phyloP scores from a whole-genome alignment of 2,888 invertebrate species.

The Lasioglossum zephyrum region DNA sequence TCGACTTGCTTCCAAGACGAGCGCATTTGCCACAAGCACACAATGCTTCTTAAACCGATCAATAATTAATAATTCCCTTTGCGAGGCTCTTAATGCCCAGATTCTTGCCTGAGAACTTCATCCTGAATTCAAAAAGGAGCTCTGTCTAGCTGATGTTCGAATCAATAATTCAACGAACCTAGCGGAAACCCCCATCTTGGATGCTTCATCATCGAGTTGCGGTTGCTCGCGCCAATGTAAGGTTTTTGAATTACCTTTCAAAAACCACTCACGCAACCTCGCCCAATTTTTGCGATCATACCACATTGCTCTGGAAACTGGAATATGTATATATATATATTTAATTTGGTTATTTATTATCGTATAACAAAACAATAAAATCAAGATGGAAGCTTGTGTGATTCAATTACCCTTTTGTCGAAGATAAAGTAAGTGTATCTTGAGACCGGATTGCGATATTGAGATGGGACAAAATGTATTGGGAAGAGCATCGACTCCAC shows the following conservation, averaged over 20 bases:
- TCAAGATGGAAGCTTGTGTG: too few species aligned
- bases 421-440: too few species aligned
- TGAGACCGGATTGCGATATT: neutral
- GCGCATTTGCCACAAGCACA: neutral
- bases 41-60: conserved; percentile 25
- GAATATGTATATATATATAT: too few species aligned
- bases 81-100: conserved; percentile 1
- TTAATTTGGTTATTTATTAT: too few species aligned
- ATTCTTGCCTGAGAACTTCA: neutral
- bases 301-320: neutral
- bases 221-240: neutral
- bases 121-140: conserved; percentile 39
- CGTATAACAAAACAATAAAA: too few species aligned
- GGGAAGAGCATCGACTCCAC: neutral
- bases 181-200: neutral
- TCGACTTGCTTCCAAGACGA: neutral
- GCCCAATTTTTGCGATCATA: neutral
- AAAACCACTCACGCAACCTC: neutral
- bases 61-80: conserved; percentile 51
- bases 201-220: neutral
- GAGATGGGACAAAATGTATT: neutral
- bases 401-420: too few species aligned
- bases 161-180: conserved; percentile 16
- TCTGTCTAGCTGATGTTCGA: neutral
- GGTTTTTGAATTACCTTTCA: neutral